Evolutionary conservation across 2,797 vertebrate species (phyloP).

Genomic region (Liparis tanakae): DNA sequence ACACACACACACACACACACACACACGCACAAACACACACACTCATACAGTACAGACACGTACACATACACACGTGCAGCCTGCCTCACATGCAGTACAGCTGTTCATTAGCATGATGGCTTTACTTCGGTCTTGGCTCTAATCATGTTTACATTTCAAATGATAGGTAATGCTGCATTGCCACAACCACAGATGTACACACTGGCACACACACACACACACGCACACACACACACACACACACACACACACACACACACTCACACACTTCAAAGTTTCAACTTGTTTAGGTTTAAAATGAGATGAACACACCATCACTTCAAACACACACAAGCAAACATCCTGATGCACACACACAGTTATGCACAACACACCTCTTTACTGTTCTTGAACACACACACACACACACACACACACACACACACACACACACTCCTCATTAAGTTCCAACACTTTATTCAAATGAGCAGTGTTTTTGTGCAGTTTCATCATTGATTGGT

Average conservation of each 20-base stretch:
- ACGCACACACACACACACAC: constrained; percentile 10
- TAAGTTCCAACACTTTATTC: constrained; percentile 53
- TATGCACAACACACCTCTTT: constrained; percentile 20
- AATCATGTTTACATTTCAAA: constrained; percentile 79
- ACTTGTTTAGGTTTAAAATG: constrained; percentile 60
- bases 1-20: constrained; percentile 23
- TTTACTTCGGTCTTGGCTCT: constrained; percentile 68
- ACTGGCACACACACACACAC: constrained; percentile 7
- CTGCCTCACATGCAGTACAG: constrained; percentile 58
- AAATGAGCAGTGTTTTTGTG: constrained; percentile 59
- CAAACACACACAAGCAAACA: constrained; percentile 22
- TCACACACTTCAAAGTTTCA: constrained; percentile 47
- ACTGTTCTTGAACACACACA: neutral
- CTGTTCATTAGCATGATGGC: constrained; percentile 79
- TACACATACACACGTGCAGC: constrained; percentile 17
- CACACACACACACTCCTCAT: constrained; percentile 42
- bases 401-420: neutral
- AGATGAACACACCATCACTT: constrained; percentile 27
- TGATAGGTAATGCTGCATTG: constrained; percentile 58
- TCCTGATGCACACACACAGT: neutral
- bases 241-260: constrained; percentile 24
- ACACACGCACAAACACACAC: constrained; percentile 1
- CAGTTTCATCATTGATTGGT: constrained; percentile 63
- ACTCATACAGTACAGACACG: neutral
- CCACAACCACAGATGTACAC: constrained; percentile 19